phyloP scores from a whole-genome alignment of 1,140 invertebrate species.

The Gonioctena quinquepunctata region DNA sequence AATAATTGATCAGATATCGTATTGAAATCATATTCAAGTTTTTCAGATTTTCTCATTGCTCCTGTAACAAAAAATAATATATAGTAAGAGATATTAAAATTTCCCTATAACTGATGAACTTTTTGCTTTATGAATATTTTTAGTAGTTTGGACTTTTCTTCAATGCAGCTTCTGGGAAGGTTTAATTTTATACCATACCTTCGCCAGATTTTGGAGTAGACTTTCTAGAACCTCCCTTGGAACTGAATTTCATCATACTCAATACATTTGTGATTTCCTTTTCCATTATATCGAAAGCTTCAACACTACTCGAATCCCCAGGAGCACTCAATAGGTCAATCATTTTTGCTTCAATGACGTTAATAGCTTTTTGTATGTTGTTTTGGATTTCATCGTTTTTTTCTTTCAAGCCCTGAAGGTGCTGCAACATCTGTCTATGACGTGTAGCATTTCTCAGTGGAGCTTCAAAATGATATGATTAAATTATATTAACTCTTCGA shows the following conservation, averaged over 20 bases:
- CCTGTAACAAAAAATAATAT: too few species aligned
- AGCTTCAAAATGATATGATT: not conserved
- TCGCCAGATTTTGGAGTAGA: not conserved
- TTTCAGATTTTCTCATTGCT: slow-evolving; percentile 21
- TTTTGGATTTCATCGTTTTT: slow-evolving; percentile 36
- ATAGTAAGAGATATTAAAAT: too few species aligned
- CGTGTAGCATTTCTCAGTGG: not conserved
- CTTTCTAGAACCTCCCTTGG: not conserved
- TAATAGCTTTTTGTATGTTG: slow-evolving; percentile 44
- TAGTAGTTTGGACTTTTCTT: too few species aligned
- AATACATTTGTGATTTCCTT: slow-evolving; percentile 44
- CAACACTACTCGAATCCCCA: slow-evolving; percentile 19
- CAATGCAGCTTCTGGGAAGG: too few species aligned
- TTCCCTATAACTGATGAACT: too few species aligned
- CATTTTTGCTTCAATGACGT: slow-evolving; percentile 46
- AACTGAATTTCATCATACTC: slow-evolving; percentile 27
- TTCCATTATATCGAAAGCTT: slow-evolving; percentile 46
- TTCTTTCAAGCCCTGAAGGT: slow-evolving; percentile 26
- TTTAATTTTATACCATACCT: not conserved
- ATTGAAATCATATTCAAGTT: slow-evolving; percentile 6
- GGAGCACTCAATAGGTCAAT: slow-evolving; percentile 36
- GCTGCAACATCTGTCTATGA: slow-evolving; percentile 30
- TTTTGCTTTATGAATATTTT: too few species aligned
- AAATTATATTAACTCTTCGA: too few species aligned
- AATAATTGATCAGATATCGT: slow-evolving; percentile 27